Conservation (phyloP, 2,888 invertebrate species). For the Phymatocera aterrima region DNA sequence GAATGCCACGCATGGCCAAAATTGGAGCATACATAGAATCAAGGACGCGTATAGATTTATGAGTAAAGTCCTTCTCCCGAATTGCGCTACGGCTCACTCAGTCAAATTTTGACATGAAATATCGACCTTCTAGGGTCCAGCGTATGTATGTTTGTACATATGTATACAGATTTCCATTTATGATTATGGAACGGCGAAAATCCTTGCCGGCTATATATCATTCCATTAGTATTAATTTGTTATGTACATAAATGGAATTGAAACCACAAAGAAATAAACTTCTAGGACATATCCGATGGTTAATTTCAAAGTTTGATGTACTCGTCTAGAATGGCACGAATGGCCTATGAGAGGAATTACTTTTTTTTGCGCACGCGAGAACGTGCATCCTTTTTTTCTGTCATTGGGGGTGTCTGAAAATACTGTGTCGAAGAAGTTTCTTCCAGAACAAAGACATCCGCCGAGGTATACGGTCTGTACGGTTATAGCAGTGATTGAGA, state of each 20-base stretch:
- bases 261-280: conserved; percentile 20
- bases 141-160: too few species aligned
- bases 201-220: conserved; percentile 28
- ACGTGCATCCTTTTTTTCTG: too few species aligned
- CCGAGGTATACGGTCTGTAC: not conserved
- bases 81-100: not conserved
- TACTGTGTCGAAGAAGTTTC: not conserved
- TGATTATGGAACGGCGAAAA: conserved; percentile 28
- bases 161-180: conserved; percentile 29
- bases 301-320: not conserved
- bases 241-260: conserved; percentile 20
- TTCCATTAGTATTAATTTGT: conserved; percentile 34
- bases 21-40: conserved; percentile 21
- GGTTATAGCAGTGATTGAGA: conserved; percentile 1
- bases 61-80: conserved; percentile 15
- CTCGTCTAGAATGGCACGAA: not conserved
- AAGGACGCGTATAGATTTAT: conserved; percentile 33
- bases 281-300: conserved; percentile 25
- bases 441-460: not conserved
- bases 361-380: not conserved
- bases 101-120: conserved; percentile 29
- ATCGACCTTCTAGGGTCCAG: conserved; percentile 34
- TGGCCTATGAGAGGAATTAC: not conserved
- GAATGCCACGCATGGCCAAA: conserved; percentile 14
- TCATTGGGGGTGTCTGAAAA: too few species aligned